A percentile compares a stretch with the other conserved stretches of the same genome.
These are phyloP conservation scores for Drosophila mimica DNA, from an alignment of 2,888 invertebrate genomes.

Conservation along the genomic window DNA sequence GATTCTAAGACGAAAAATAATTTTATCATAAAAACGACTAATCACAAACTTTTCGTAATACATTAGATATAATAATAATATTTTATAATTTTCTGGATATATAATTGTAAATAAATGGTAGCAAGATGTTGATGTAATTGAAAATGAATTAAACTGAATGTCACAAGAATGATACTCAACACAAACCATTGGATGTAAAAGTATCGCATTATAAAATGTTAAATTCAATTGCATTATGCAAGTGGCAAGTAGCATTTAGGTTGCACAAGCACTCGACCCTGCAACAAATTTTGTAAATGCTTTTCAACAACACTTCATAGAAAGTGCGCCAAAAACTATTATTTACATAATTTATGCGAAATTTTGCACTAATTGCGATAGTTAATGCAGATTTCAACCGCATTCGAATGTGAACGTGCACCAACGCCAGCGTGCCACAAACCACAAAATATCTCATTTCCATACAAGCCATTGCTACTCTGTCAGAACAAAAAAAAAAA, in stretches of 20 bases:
- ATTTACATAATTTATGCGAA: conserved; percentile 80
- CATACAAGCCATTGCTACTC: conserved; percentile 47
- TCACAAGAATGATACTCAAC: conserved; percentile 3
- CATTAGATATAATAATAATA: background rate
- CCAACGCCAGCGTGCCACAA: conserved; percentile 35
- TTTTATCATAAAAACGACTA: too few species aligned
- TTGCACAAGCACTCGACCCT: conserved; percentile 7
- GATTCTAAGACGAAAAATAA: background rate
- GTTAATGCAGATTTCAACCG: conserved; percentile 80
- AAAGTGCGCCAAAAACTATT: conserved; percentile 71
- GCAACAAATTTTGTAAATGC: conserved; percentile 58
- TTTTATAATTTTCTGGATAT: background rate
- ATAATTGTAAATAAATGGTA: background rate
- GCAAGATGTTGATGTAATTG: background rate
- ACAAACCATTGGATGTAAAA: background rate
- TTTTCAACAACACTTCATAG: conserved; percentile 67
- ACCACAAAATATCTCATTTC: conserved; percentile 78
- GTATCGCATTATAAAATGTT: conserved; percentile 55
- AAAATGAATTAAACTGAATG: background rate
- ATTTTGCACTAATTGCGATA: conserved; percentile 80
- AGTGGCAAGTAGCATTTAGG: conserved; percentile 44
- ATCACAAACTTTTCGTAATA: too few species aligned
- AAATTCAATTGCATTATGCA: conserved; percentile 74
- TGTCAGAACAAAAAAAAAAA: background rate
- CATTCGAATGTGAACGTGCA: conserved; percentile 75